Conservation (phyloP, 2,797 vertebrate species). For the Crocodylus rhombifer region DNA sequence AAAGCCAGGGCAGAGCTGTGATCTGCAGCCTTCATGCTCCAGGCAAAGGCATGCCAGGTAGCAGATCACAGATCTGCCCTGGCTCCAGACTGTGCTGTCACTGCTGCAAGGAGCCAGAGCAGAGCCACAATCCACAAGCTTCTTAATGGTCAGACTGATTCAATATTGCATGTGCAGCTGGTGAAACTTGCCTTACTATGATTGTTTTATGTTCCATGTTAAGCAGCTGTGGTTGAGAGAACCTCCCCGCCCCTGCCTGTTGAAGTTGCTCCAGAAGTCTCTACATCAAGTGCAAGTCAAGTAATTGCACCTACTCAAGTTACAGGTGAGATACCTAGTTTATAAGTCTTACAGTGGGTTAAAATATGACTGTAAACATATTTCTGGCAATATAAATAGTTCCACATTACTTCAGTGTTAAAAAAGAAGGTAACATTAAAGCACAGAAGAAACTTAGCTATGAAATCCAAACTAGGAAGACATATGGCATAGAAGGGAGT, state of each 20-base stretch:
- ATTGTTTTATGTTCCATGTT: conserved; percentile 53
- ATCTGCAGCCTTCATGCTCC: too few species aligned
- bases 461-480: not conserved
- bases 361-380: not conserved
- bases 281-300: conserved; percentile 92
- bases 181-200: not conserved
- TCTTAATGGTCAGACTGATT: not conserved
- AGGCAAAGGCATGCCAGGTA: too few species aligned
- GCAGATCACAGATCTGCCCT: too few species aligned
- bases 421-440: not conserved
- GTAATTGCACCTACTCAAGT: conserved; percentile 94
- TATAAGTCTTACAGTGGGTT: conserved; percentile 7
- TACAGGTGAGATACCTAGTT: conserved; percentile 84
- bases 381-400: not conserved
- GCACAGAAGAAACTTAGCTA: not conserved
- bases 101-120: not conserved
- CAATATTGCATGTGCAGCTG: not conserved
- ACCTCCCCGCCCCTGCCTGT: conserved; percentile 92
- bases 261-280: conserved; percentile 89
- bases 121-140: conserved; percentile 17
- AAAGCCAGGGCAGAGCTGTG: too few species aligned
- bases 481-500: not conserved
- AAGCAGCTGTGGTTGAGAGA: conserved; percentile 91
- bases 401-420: not conserved
- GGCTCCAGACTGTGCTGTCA: too few species aligned